Conservation (phyloP, 2,797 vertebrate genomes). For the Anguilla megastoma region DNA sequence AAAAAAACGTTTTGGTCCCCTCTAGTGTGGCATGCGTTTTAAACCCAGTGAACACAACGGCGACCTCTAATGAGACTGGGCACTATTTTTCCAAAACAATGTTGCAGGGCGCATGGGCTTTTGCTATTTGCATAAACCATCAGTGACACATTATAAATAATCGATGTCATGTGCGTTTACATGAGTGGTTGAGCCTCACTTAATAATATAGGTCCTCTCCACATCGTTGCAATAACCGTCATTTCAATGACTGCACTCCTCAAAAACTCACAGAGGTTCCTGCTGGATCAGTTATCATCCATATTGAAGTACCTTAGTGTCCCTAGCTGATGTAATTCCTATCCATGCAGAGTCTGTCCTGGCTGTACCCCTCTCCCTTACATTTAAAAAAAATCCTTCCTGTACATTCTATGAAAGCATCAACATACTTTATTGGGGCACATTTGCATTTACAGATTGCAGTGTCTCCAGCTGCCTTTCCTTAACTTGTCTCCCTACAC, state of each 20-base stretch:
- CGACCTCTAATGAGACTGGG: background rate
- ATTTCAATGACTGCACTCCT: background rate
- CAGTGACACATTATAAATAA: background rate
- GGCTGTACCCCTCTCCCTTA: background rate
- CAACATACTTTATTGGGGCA: conserved; percentile 39
- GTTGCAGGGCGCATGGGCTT: too few relatives aligned
- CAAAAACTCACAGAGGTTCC: background rate
- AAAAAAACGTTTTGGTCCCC: background rate
- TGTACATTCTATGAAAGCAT: background rate
- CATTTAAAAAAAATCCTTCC: background rate
- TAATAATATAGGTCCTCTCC: background rate
- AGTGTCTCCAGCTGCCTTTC: conserved; percentile 36
- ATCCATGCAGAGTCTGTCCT: background rate
- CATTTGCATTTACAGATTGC: conserved; percentile 56
- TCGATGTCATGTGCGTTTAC: background rate
- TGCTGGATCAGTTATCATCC: conserved; percentile 21
- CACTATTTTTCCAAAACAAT: too few relatives aligned
- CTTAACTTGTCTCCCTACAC: conserved; percentile 25
- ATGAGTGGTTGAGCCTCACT: background rate
- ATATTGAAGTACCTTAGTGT: conserved; percentile 25
- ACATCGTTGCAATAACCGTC: conserved; percentile 20
- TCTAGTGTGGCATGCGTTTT: background rate
- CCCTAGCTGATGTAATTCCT: conserved; percentile 16
- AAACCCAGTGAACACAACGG: background rate
- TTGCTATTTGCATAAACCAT: background rate